Evolutionary conservation across 2,113 vertebrate species (phyloP).

Genomic region (Gadus macrocephalus): DNA sequence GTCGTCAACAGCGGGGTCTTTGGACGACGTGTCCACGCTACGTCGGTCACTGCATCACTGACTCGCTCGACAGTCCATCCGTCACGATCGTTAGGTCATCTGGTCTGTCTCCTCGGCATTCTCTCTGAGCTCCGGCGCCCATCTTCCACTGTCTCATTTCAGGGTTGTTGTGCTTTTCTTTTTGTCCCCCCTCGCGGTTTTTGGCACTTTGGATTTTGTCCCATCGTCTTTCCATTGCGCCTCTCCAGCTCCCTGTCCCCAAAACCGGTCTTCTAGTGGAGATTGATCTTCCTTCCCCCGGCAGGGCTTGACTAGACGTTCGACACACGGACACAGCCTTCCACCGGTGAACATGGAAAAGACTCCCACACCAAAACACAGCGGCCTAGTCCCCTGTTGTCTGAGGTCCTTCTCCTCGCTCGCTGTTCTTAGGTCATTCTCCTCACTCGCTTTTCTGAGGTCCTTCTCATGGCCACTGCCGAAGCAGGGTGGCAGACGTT

Average conservation of each 20-base stretch:
- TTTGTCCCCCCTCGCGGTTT: constrained; percentile 5
- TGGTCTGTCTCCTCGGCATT: neutral
- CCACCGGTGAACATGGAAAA: constrained; percentile 31
- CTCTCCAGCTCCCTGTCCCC: constrained; percentile 21
- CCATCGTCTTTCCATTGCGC: too few species aligned
- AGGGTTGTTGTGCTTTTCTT: constrained; percentile 8
- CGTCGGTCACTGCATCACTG: neutral
- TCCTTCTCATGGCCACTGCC: too few species aligned
- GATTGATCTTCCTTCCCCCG: constrained; percentile 47
- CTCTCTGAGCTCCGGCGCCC: neutral
- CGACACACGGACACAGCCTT: constrained; percentile 10
- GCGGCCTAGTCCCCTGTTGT: neutral
- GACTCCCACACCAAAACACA: constrained; percentile 1
- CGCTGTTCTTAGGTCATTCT: too few species aligned
- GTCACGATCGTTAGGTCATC: neutral
- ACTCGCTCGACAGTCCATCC: neutral
- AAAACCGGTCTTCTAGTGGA: constrained; percentile 19
- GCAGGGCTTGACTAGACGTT: constrained; percentile 31
- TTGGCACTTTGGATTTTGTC: constrained; percentile 6
- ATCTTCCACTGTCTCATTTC: neutral
- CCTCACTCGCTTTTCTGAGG: neutral
- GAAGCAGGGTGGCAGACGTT: too few species aligned
- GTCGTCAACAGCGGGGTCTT: constrained; percentile 3
- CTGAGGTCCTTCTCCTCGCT: too few species aligned
- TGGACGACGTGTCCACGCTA: neutral